Conservation (phyloP, 2,797 vertebrate genomes). For the Echiichthys vipera region DNA sequence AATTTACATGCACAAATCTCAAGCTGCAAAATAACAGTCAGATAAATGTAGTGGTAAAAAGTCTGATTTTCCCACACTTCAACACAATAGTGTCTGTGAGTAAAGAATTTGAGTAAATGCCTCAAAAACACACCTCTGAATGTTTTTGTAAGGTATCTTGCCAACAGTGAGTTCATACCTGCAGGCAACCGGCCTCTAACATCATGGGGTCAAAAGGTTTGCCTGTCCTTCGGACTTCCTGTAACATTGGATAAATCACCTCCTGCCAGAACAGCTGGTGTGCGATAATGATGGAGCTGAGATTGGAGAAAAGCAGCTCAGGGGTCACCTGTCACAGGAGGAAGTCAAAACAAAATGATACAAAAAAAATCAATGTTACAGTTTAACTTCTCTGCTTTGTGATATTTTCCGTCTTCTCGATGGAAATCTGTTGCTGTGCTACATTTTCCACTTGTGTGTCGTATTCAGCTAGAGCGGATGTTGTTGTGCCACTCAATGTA, state of each 20-base stretch:
- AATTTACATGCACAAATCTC: background rate
- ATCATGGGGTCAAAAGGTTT: conserved; percentile 85
- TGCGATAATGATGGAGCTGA: conserved; percentile 82
- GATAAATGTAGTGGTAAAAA: background rate
- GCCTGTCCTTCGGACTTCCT: conserved; percentile 78
- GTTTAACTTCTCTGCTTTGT: conserved; percentile 18
- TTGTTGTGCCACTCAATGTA: conserved; percentile 30
- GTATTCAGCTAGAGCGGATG: conserved; percentile 52
- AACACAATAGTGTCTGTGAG: background rate
- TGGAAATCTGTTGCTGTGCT: conserved; percentile 52
- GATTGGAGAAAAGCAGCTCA: conserved; percentile 86
- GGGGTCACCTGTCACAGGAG: conserved; percentile 74
- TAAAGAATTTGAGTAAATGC: background rate
- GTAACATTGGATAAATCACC: conserved; percentile 85
- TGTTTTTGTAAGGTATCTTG: conserved; percentile 11
- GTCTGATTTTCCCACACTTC: background rate
- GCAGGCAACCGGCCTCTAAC: conserved; percentile 85
- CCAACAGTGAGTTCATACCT: conserved; percentile 69
- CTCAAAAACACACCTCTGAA: background rate
- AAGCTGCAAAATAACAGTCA: background rate
- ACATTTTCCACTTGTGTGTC: conserved; percentile 59
- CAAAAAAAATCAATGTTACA: conserved; percentile 18
- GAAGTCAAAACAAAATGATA: conserved; percentile 22
- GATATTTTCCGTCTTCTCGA: conserved; percentile 57
- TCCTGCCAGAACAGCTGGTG: conserved; percentile 89